Evolutionary conservation across 2,113 vertebrate genomes (phyloP), one percentile per base, ranked within the genome.

Genomic region (Peromyscus maniculatus): DNA sequence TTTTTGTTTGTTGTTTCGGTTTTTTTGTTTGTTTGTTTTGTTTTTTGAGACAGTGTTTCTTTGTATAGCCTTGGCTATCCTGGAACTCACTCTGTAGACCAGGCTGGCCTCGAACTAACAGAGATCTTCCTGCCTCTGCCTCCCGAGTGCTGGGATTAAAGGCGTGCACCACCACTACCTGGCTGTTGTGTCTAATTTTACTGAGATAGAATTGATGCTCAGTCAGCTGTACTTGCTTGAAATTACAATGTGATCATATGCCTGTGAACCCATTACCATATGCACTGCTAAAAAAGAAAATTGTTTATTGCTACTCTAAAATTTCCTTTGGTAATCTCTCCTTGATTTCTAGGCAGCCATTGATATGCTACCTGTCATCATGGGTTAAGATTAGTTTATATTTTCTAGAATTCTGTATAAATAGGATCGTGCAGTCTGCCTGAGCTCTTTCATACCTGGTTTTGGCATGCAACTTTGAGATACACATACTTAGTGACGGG

Each of bases 91-190:
- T 82, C 31, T 80, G 4, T 82, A 82, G 33, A 57, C 52, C 52
- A 57, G 79, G 52, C 79, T 82, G 52, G 52, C 79, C 19, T 57
- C 1, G 22, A 84, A 64, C 36, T 64, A 57, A 64, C n/a, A 84
- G 59, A 84, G n/a, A 64, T 59, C 80, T 19, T 3, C 11, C 33
- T 84, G 80, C 3, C 80, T 84, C 55, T 84, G n/a, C 52, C 21
- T 82, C 52, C 36, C 2, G 21, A 59, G 36, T 24, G 10, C 33
- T 82, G 5, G 55, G 55, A n/a, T 21, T n/a, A 59, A 52, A 82
- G 79, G 52, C 3, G 5, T 59, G 13, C 0, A 0, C 55, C 36
- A 24, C 22, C 52, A 59, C 52, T 3, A 1, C 36, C 21, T 24
- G 22, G 21, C 55, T 83, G 59, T 36, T 59, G n/a, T 57, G 33